Conservation (phyloP, 2,113 vertebrate genomes). For the Alaudala cheleensis region DNA sequence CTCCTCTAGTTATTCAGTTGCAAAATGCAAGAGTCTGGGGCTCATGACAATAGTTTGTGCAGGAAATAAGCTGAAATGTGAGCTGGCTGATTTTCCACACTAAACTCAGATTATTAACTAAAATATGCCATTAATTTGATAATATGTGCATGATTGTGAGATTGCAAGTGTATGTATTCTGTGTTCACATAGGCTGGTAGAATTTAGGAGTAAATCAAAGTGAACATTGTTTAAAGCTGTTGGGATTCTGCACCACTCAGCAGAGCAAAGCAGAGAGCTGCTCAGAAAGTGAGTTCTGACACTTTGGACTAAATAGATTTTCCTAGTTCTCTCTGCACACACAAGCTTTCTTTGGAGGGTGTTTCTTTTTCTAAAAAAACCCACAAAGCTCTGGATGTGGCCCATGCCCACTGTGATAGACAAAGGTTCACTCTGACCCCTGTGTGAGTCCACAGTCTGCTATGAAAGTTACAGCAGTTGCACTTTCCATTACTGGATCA, state of each 20-base stretch:
- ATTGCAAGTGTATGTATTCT: background rate
- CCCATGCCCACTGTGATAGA: background rate
- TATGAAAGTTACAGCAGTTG: background rate
- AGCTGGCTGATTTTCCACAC: background rate
- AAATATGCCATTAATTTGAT: constrained; percentile 3
- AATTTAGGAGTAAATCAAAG: background rate
- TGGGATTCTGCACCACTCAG: background rate
- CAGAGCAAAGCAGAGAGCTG: background rate
- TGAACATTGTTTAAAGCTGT: background rate
- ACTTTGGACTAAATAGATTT: background rate
- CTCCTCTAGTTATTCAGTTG: background rate
- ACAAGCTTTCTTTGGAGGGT: background rate
- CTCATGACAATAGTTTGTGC: background rate
- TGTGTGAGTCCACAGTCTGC: background rate
- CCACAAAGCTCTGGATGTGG: background rate
- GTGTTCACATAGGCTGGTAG: background rate
- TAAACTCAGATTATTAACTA: constrained; percentile 3
- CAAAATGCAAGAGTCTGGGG: constrained; percentile 1
- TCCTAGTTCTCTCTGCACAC: background rate
- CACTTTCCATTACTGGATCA: background rate
- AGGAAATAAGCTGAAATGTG: background rate
- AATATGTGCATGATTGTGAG: background rate
- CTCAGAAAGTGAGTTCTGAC: background rate
- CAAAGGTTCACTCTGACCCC: background rate
- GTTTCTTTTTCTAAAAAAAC: background rate